A percentile compares a stretch with the other conserved stretches of the same genome.
phyloP scores from a whole-genome alignment of 2,888 invertebrate genomes.

The Gryllus longicercus region DNA sequence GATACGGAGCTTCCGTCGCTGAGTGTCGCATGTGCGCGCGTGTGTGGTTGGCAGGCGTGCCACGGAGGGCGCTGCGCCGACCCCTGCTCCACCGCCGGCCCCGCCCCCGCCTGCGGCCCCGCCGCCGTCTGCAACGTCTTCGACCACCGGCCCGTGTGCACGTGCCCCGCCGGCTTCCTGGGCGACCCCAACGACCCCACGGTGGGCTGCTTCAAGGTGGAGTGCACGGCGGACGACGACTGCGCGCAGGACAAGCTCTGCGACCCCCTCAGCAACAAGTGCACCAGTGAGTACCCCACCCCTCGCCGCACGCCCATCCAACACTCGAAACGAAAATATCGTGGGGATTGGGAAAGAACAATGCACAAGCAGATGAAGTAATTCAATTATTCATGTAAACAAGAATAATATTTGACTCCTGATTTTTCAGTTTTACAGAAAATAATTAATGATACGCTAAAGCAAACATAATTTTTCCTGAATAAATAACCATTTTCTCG shows the following conservation, averaged over 20 bases:
- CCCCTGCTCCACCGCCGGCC: slow-evolving; percentile 59
- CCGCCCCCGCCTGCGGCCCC: slow-evolving; percentile 65
- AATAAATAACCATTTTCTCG: too few species aligned
- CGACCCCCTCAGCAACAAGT: slow-evolving; percentile 70
- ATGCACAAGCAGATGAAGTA: too few species aligned
- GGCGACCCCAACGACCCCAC: slow-evolving; percentile 74
- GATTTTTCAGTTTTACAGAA: too few species aligned
- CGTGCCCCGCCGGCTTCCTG: slow-evolving; percentile 75
- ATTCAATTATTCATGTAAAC: too few species aligned
- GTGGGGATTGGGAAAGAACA: too few species aligned
- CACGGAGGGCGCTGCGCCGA: slow-evolving; percentile 73
- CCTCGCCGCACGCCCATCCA: not conserved
- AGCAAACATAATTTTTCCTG: too few species aligned
- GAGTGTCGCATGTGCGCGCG: too few species aligned
- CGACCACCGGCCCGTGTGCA: slow-evolving; percentile 69
- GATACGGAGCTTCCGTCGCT: too few species aligned
- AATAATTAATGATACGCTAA: too few species aligned
- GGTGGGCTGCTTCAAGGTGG: slow-evolving; percentile 84
- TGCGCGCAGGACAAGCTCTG: slow-evolving; percentile 74
- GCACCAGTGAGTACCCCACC: slow-evolving; percentile 59
- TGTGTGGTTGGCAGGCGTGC: slow-evolving; percentile 53
- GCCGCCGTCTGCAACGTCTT: slow-evolving; percentile 72
- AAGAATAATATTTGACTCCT: too few species aligned
- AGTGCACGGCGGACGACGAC: slow-evolving; percentile 74
- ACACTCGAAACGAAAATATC: too few species aligned